phyloP scores from a whole-genome alignment of 2,888 invertebrate species.

The Pyralis farinalis region DNA sequence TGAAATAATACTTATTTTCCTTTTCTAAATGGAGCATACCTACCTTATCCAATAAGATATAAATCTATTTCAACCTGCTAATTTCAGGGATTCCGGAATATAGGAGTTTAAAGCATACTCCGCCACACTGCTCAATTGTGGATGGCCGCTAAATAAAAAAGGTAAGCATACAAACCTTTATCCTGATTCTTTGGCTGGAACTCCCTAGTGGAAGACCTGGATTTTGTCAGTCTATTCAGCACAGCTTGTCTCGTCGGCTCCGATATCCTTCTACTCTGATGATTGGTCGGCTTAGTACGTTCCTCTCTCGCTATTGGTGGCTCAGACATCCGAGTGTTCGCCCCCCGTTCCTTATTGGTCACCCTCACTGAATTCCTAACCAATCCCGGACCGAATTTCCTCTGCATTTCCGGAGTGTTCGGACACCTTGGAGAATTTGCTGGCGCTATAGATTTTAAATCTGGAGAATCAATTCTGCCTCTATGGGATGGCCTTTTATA shows the following conservation, averaged over 20 bases:
- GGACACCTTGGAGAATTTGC: constrained; percentile 79
- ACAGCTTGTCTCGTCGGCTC: constrained; percentile 64
- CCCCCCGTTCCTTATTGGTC: constrained; percentile 69
- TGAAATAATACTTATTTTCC: no score
- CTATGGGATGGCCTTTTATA: constrained; percentile 86
- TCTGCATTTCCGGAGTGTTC: constrained; percentile 82
- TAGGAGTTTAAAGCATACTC: no score
- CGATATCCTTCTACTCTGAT: constrained; percentile 65
- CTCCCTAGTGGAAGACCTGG: constrained; percentile 73
- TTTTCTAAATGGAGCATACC: no score
- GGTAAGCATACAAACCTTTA: constrained; percentile 65
- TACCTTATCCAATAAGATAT: no score
- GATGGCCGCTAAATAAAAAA: no score
- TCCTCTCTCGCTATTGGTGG: constrained; percentile 69
- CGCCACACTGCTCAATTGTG: no score
- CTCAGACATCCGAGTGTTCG: constrained; percentile 81
- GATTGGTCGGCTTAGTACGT: constrained; percentile 54
- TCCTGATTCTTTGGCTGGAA: constrained; percentile 62
- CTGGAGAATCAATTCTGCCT: constrained; percentile 82
- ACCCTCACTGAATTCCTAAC: constrained; percentile 63
- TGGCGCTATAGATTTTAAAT: constrained; percentile 66
- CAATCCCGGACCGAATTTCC: constrained; percentile 79
- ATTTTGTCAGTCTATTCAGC: constrained; percentile 65
- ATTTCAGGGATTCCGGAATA: no score
- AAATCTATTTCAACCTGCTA: no score